These are phyloP conservation scores for Eidolon helvum DNA, from an alignment of 2,113 vertebrate species.

Conservation along the genomic window DNA sequence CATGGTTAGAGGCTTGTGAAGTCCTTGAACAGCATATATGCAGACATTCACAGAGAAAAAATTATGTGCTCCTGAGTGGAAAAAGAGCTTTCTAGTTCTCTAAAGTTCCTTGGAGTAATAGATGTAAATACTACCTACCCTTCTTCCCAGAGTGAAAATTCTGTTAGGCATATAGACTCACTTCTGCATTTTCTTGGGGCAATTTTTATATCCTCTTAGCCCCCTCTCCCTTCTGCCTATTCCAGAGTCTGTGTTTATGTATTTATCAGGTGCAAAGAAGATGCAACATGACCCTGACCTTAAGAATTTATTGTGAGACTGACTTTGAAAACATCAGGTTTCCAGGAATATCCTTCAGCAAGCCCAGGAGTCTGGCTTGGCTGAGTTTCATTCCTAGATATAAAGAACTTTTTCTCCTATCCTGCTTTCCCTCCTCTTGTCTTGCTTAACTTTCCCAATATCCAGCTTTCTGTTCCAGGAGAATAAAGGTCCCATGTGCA, in stretches of 20 bases:
- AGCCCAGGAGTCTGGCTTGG: not conserved
- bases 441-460: not conserved
- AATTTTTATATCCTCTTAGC: not conserved
- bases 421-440: not conserved
- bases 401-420: not conserved
- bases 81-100: not conserved
- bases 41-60: not conserved
- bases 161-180: not conserved
- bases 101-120: not conserved
- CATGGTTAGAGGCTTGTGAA: not conserved
- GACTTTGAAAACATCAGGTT: not conserved
- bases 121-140: not conserved
- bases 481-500: not conserved
- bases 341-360: not conserved
- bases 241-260: not conserved
- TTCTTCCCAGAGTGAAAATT: not conserved
- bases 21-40: not conserved
- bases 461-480: not conserved
- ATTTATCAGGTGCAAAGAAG: not conserved
- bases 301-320: not conserved
- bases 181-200: not conserved
- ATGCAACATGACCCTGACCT: not conserved
- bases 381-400: not conserved
- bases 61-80: not conserved
- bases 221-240: not conserved